These are phyloP conservation scores for Lagopus leucura DNA, from an alignment of 2,113 vertebrate species.

Conservation along the genomic window DNA sequence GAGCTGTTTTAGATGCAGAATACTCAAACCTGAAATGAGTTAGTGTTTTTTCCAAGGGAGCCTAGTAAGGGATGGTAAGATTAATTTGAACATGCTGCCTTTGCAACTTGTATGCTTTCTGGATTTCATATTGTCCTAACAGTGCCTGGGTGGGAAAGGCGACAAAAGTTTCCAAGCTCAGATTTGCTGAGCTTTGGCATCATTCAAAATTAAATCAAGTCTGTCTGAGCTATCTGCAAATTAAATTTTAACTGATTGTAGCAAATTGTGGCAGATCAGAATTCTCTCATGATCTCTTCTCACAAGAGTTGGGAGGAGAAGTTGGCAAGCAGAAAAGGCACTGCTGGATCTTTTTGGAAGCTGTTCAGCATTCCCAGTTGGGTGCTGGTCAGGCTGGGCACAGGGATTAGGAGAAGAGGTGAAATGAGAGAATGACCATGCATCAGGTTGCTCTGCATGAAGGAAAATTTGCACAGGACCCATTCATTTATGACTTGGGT, in stretches of 20 bases:
- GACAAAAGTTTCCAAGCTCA: constrained; percentile 24
- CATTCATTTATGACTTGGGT: background rate
- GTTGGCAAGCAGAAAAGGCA: background rate
- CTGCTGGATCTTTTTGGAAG: background rate
- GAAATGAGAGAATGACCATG: background rate
- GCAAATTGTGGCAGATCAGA: background rate
- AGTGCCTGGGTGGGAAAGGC: background rate
- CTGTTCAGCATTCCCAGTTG: background rate
- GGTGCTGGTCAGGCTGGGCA: background rate
- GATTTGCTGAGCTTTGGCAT: constrained; percentile 2
- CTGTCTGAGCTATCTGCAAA: constrained; percentile 19
- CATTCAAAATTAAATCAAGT: background rate
- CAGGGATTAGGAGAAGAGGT: background rate
- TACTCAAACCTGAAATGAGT: constrained; percentile 62
- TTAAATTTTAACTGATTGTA: constrained; percentile 51
- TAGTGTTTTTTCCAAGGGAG: constrained; percentile 31
- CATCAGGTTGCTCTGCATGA: fast-evolving
- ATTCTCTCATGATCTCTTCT: constrained; percentile 2
- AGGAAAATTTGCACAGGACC: background rate
- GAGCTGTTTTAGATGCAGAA: constrained; percentile 73
- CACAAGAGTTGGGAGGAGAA: background rate
- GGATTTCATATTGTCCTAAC: constrained; percentile 44
- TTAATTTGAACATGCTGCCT: constrained; percentile 6
- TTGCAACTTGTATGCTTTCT: constrained; percentile 61
- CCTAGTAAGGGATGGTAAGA: constrained; percentile 20